phyloP scores from a whole-genome alignment of 2,113 vertebrate genomes.

The Corythornis vintsioides region DNA sequence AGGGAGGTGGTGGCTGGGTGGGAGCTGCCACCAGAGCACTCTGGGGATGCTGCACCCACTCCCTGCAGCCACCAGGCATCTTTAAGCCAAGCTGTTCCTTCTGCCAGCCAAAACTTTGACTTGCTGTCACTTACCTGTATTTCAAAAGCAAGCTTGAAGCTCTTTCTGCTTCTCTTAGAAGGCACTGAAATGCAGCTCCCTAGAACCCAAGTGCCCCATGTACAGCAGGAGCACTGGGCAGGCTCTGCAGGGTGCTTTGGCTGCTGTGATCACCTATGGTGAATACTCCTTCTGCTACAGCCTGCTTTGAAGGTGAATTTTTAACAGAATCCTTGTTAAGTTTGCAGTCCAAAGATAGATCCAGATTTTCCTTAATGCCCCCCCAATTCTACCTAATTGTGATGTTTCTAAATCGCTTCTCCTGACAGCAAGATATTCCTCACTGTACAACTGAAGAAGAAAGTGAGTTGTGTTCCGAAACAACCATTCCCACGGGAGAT shows the following conservation, averaged over 20 bases:
- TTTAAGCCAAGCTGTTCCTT: background rate
- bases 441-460: background rate
- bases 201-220: rapidly evolving
- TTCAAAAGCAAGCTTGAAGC: background rate
- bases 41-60: background rate
- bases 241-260: rapidly evolving
- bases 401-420: background rate
- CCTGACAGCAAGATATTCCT: background rate
- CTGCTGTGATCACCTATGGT: rapidly evolving
- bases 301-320: background rate
- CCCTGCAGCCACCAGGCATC: background rate
- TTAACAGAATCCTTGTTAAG: background rate
- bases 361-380: background rate
- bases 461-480: background rate
- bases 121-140: rapidly evolving
- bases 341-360: background rate
- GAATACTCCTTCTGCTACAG: background rate
- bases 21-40: rapidly evolving
- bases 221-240: background rate
- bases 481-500: background rate
- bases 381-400: background rate
- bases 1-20: background rate
- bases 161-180: background rate
- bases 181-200: background rate
- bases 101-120: background rate